A percentile compares a stretch with the other conserved stretches of the same genome.
These are phyloP conservation scores for human (Homo sapiens) DNA, from an alignment of 2,113 vertebrate species.

Conservation along the genomic window GRCh38 chr2:54894501-54895000, in stretches of 20 bases:
- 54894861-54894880: not conserved
- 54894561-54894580: not conserved
- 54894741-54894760: not conserved
- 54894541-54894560: not conserved
- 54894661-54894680: not conserved
- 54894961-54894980: slow-evolving; percentile 97
- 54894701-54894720: not conserved
- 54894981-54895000: slow-evolving; percentile 99
- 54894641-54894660: not conserved
- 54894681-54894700: not conserved
- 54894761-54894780: not conserved
- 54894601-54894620: not conserved
- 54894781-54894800: not conserved
- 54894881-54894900: not conserved
- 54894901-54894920: slow-evolving; percentile 89
- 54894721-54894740: not conserved
- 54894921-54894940: slow-evolving; percentile 98
- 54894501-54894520: not conserved
- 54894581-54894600: not conserved
- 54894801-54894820: not conserved
- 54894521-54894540: not conserved
- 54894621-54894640: not conserved
- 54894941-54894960: slow-evolving; percentile 98
- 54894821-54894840: not conserved
- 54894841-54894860: not conserved